Evolutionary conservation across 2,888 invertebrate genomes (phyloP).

Genomic region (Stenolophus ochropezus): DNA sequence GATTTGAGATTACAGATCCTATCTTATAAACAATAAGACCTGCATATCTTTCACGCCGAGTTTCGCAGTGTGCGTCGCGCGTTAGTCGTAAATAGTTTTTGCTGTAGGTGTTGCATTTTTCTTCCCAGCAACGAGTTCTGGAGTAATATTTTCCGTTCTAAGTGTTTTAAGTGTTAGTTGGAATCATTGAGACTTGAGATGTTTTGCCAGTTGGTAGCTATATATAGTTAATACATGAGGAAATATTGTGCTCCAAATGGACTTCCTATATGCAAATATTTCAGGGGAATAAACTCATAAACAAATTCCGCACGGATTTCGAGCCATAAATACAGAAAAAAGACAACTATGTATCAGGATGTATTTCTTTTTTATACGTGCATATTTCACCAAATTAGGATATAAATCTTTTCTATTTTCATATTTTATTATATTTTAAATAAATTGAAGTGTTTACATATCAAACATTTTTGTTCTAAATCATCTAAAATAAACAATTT

Average conservation of each 20-base stretch:
- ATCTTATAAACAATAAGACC: background rate
- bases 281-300: background rate
- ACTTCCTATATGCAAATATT: background rate
- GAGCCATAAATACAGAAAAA: too few relatives aligned
- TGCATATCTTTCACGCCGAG: background rate
- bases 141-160: background rate
- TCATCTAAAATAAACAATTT: too few relatives aligned
- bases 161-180: background rate
- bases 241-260: background rate
- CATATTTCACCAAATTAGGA: too few relatives aligned
- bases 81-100: slow-evolving; percentile 53
- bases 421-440: too few relatives aligned
- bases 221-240: background rate
- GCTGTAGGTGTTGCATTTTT: slow-evolving; percentile 57
- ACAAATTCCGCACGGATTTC: too few relatives aligned
- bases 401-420: too few relatives aligned
- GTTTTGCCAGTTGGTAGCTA: background rate
- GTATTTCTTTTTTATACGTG: too few relatives aligned
- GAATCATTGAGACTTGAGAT: background rate
- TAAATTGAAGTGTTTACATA: too few relatives aligned
- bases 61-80: slow-evolving; percentile 32
- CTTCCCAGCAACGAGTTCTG: slow-evolving; percentile 6
- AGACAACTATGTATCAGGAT: too few relatives aligned
- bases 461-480: too few relatives aligned
- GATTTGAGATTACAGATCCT: background rate